These are phyloP conservation scores for Popillia japonica DNA, from an alignment of 1,140 invertebrate species.

Conservation along the genomic window DNA sequence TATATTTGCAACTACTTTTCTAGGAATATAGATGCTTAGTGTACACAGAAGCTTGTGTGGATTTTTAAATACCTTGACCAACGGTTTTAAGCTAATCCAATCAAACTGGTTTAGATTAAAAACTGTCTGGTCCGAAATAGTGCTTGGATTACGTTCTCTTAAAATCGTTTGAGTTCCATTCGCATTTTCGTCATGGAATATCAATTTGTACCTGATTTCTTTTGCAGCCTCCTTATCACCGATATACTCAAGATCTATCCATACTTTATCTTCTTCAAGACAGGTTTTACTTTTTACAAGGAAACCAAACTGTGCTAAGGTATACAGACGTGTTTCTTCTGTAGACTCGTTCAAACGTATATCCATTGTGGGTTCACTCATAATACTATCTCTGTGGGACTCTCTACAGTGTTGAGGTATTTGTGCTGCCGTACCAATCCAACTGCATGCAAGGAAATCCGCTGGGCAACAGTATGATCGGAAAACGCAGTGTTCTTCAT, in stretches of 20 bases:
- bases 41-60: neutral
- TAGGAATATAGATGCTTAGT: neutral
- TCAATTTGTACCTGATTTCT: constrained; percentile 21
- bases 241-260: constrained; percentile 27
- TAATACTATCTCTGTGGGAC: neutral
- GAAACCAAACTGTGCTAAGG: neutral
- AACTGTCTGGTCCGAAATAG: neutral
- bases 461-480: constrained; percentile 2
- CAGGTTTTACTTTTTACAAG: constrained; percentile 27
- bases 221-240: neutral
- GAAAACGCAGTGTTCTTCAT: constrained; percentile 19
- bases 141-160: neutral
- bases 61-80: constrained; percentile 5
- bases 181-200: constrained; percentile 2
- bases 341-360: neutral
- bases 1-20: neutral
- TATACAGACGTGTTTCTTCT: constrained; percentile 21
- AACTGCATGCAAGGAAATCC: neutral
- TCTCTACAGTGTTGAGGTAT: constrained; percentile 19
- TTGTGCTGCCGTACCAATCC: neutral
- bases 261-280: constrained; percentile 6
- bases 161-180: constrained; percentile 13
- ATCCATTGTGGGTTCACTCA: neutral
- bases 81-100: neutral
- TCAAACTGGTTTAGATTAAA: constrained; percentile 20